phyloP scores from a whole-genome alignment of 2,888 invertebrate genomes.

The Nomada flava region DNA sequence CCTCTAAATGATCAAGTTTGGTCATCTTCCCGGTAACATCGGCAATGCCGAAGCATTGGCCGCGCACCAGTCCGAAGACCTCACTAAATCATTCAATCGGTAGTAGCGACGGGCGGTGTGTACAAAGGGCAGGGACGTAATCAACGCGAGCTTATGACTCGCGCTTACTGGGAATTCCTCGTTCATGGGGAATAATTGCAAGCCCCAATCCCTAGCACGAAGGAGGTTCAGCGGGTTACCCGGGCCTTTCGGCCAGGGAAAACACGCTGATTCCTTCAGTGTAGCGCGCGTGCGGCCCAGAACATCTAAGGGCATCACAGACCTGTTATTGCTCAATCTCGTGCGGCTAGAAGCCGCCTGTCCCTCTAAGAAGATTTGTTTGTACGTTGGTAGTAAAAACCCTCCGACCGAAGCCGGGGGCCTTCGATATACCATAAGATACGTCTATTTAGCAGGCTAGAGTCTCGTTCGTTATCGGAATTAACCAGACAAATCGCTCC shows the following conservation, averaged over 20 bases:
- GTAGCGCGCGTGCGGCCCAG: no score
- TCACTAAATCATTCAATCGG: conserved; percentile 89
- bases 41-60: no score
- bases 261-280: no score
- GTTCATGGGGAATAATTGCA: conserved; percentile 87
- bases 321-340: no score
- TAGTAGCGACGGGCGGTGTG: conserved; percentile 90
- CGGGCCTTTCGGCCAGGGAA: no score
- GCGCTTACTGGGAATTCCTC: conserved; percentile 90
- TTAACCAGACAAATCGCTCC: conserved; percentile 88
- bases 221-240: conserved; percentile 65
- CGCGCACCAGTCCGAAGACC: conserved; percentile 77
- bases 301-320: no score
- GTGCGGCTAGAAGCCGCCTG: no score
- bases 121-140: conserved; percentile 90
- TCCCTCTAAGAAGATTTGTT: no score
- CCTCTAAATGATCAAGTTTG: conserved; percentile 86
- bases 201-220: conserved; percentile 89
- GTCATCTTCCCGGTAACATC: conserved; percentile 63
- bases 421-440: conserved; percentile 18
- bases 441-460: conserved; percentile 81
- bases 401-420: no score
- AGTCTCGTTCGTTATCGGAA: conserved; percentile 91
- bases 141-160: conserved; percentile 89
- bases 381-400: no score